A percentile compares a stretch with the other conserved stretches of the same genome.
Conservation (phyloP, 1,140 invertebrate genomes). For the Homalodisca vitripennis region DNA sequence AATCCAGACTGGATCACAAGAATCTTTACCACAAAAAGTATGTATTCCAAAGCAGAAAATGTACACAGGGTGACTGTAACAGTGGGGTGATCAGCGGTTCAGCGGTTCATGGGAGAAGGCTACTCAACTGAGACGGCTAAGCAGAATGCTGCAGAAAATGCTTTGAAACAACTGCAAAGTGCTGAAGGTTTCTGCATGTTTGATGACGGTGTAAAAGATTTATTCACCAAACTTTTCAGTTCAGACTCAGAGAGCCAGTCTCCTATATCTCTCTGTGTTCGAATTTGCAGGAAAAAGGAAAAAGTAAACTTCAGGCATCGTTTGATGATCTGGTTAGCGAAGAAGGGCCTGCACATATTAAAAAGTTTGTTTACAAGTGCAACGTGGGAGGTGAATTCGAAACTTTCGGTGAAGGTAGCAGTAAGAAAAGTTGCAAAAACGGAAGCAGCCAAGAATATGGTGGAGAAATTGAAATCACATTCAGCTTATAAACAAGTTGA, state of each 20-base stretch:
- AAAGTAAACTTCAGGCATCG: slow-evolving; percentile 86
- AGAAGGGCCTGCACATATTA: slow-evolving; percentile 94
- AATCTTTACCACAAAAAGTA: not conserved
- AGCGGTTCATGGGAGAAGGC: not conserved
- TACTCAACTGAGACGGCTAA: not conserved
- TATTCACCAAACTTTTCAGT: not conserved
- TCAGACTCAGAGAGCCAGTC: slow-evolving; percentile 79
- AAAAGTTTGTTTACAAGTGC: slow-evolving; percentile 85
- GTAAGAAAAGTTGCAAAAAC: slow-evolving; percentile 94
- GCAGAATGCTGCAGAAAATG: slow-evolving; percentile 3
- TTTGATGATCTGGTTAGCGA: slow-evolving; percentile 92
- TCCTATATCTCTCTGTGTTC: slow-evolving; percentile 94
- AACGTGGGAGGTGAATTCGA: slow-evolving; percentile 70
- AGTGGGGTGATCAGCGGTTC: not conserved
- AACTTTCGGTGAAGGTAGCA: slow-evolving; percentile 92
- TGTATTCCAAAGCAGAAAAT: slow-evolving; percentile 12
- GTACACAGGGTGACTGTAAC: not conserved
- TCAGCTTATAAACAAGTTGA: not conserved
- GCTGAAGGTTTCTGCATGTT: slow-evolving; percentile 4
- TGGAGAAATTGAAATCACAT: slow-evolving; percentile 55
- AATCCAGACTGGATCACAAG: not conserved
- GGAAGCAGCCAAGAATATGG: slow-evolving; percentile 88
- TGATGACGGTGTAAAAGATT: too few species aligned
- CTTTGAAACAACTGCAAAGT: not conserved
- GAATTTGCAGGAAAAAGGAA: slow-evolving; percentile 88